Conservation (phyloP, 2,797 vertebrate species). For the Chaenodraco wilsoni region DNA sequence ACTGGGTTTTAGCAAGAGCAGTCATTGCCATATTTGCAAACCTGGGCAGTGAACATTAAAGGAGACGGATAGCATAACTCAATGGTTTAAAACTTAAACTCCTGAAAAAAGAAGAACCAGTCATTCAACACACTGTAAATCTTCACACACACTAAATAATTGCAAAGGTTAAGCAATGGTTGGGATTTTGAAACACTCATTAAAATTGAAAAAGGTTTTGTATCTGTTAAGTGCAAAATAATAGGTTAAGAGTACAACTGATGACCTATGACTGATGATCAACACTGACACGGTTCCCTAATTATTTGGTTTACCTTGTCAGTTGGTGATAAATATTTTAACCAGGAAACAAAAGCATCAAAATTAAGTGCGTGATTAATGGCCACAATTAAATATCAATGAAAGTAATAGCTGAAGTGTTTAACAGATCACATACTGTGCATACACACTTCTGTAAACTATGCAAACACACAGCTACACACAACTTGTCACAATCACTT, state of each 20-base stretch:
- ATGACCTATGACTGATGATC: neutral
- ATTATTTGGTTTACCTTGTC: neutral
- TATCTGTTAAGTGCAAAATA: neutral
- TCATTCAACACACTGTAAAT: neutral
- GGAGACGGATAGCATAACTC: neutral
- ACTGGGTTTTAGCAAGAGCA: neutral
- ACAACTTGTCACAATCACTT: neutral
- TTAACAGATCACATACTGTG: neutral
- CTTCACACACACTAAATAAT: neutral
- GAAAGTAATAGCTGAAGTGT: neutral
- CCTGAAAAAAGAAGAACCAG: neutral
- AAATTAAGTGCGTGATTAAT: neutral
- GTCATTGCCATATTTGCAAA: neutral
- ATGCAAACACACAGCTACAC: neutral
- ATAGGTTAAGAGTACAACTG: neutral
- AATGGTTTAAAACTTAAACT: neutral
- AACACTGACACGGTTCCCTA: neutral
- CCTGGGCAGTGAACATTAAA: neutral
- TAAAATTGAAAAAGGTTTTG: neutral
- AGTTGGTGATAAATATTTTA: neutral
- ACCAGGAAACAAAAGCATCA: neutral
- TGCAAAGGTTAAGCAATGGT: neutral
- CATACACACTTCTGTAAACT: neutral
- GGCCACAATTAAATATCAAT: neutral
- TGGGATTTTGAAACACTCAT: neutral